Evolutionary conservation across 2,888 invertebrate species (phyloP), one percentile per base, ranked within the genome.

Genomic region (Pegoplata infirma): DNA sequence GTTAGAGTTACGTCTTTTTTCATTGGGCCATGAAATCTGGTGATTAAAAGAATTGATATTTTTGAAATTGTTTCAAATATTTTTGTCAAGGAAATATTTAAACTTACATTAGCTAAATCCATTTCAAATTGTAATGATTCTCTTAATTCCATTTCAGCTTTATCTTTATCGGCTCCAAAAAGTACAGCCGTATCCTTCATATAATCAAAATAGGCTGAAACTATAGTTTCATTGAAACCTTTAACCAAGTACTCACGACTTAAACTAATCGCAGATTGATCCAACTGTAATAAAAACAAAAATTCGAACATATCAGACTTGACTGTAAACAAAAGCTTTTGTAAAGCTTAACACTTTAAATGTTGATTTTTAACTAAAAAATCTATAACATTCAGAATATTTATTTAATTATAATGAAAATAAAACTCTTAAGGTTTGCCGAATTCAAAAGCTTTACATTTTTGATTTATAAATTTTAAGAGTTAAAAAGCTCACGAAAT

Each of bases 61-160:
- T 32, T 10, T 7, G 2, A 10, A 32, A 1, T n/a, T n/a, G 5
- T 40, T 40, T 2, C 2, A n/a, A 5, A n/a, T n/a, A n/a, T n/a
- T n/a, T n/a, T n/a, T n/a, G n/a, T n/a, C n/a, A n/a, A 32, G 10
- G 12, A 7, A 28, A 32, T 1, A 3, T 40, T 40, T n/a, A 10
- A 40, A 91, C 94, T 93, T 91, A 98, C 98, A 88, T 98, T 97
- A 32, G 98, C 98, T 69, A 98, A 91, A 82, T 93, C 91, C 81
- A 96, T 96, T 91, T 98, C 98, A 85, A 98, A 98, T 78, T 94
- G 91, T 17, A 98, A 90, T 0, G 97, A 95, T 59, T 95, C 93
- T 58, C 90, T 92, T 71, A 98, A 92, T 83, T 98, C 96, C 7
- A 89, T 88, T 81, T 91, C 90, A 0, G 97, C 97, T 4, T 90